phyloP scores from a whole-genome alignment of 2,888 invertebrate genomes.

The Melieria picta region DNA sequence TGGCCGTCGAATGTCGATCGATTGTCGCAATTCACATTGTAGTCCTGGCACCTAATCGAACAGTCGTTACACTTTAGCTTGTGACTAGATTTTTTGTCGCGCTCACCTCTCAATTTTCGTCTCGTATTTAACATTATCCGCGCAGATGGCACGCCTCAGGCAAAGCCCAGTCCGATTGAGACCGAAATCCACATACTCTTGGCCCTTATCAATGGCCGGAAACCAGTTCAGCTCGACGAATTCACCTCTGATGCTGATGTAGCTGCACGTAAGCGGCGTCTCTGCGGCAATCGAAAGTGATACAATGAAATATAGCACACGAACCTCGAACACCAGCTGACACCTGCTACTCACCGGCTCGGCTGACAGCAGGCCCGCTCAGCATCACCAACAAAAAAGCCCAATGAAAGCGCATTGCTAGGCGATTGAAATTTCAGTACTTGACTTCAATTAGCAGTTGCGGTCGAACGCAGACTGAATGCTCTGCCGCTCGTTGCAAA shows the following conservation, averaged over 20 bases:
- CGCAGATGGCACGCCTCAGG: slow-evolving; percentile 18
- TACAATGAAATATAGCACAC: not conserved
- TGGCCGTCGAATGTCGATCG: slow-evolving; percentile 23
- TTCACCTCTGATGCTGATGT: not conserved
- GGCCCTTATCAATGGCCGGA: slow-evolving; percentile 22
- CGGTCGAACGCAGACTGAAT: no score
- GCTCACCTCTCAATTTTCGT: slow-evolving; percentile 26
- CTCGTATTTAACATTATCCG: slow-evolving; percentile 1
- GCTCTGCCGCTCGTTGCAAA: no score
- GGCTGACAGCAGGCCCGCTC: no score
- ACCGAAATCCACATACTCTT: slow-evolving; percentile 27
- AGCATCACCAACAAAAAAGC: no score
- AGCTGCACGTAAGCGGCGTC: slow-evolving; percentile 4
- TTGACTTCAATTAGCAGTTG: no score
- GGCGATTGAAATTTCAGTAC: no score
- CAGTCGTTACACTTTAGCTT: no score
- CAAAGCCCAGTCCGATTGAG: slow-evolving; percentile 14
- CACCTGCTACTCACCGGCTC: not conserved
- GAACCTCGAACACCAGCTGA: not conserved
- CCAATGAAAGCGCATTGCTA: no score
- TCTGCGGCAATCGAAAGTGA: not conserved
- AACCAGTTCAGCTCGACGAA: slow-evolving; percentile 2
- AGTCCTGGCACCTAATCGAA: slow-evolving; percentile 16
- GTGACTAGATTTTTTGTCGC: no score
- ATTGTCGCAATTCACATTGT: slow-evolving; percentile 22